Percentiles rank a stretch among this genome's conserved stretches.
Evolutionary conservation across 2,888 invertebrate genomes (phyloP).

Genomic region (Hyposoter didymator): DNA sequence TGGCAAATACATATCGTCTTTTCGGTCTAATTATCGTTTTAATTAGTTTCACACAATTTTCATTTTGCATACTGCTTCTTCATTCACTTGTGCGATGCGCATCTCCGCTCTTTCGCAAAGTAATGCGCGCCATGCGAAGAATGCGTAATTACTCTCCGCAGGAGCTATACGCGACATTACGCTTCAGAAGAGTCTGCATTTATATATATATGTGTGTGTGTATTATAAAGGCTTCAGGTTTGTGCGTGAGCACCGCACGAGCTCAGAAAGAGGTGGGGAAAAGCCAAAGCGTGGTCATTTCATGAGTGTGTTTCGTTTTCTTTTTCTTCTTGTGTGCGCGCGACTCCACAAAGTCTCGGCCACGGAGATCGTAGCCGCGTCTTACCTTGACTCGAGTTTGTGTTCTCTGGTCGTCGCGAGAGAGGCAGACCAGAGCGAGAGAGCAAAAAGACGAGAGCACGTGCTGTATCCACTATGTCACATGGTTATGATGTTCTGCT

Average conservation of each 20-base stretch:
- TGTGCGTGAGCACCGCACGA: constrained; percentile 35
- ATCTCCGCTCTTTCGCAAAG: constrained; percentile 21
- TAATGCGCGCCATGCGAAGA: constrained; percentile 47
- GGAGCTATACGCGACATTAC: constrained; percentile 40
- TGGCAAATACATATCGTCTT: neutral
- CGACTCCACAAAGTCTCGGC: constrained; percentile 59
- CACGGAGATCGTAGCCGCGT: constrained; percentile 77
- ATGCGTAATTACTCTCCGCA: constrained; percentile 53
- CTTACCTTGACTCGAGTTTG: constrained; percentile 79
- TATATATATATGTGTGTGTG: constrained; percentile 13
- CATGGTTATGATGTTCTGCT: constrained; percentile 61
- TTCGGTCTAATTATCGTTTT: neutral
- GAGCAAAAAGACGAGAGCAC: constrained; percentile 39
- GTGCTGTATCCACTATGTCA: constrained; percentile 46
- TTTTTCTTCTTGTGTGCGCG: constrained; percentile 27
- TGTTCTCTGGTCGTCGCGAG: constrained; percentile 64
- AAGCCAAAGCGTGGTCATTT: constrained; percentile 35
- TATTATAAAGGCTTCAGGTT: constrained; percentile 4
- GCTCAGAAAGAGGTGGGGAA: constrained; percentile 5
- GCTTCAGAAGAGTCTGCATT: constrained; percentile 24
- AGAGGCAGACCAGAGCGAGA: neutral
- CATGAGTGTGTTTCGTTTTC: constrained; percentile 16
- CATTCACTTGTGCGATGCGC: neutral
- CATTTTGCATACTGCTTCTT: constrained; percentile 3
- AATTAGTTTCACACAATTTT: neutral